Percentiles rank a stretch among this genome's conserved stretches.
These are phyloP conservation scores for Lycocerus yunnanus DNA, from an alignment of 2,888 invertebrate genomes.

Conservation along the genomic window DNA sequence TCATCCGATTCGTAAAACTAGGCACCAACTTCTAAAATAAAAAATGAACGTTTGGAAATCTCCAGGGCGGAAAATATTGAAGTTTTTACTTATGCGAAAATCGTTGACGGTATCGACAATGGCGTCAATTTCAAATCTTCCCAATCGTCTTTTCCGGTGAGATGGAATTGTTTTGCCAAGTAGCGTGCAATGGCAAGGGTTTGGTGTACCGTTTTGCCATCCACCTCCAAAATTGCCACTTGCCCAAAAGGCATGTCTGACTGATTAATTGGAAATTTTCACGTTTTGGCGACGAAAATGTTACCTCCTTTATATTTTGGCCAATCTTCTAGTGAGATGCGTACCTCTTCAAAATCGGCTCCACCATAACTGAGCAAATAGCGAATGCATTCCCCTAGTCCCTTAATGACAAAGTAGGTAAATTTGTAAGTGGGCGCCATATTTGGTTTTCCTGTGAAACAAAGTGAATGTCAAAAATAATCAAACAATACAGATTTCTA, in stretches of 20 bases:
- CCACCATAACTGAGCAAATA: slow-evolving; percentile 66
- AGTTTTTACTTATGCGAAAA: slow-evolving; percentile 61
- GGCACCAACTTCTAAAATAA: slow-evolving; percentile 55
- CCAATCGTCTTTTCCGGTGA: slow-evolving; percentile 62
- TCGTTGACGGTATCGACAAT: slow-evolving; percentile 66
- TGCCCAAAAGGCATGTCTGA: slow-evolving; percentile 68
- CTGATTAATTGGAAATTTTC: neutral
- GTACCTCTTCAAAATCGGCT: slow-evolving; percentile 64
- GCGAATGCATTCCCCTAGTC: slow-evolving; percentile 66
- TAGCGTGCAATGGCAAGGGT: slow-evolving; percentile 65
- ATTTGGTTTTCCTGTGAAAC: neutral
- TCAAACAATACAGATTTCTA: too few relatives aligned
- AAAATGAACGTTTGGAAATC: neutral
- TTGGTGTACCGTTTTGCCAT: slow-evolving; percentile 66
- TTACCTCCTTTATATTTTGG: slow-evolving; percentile 46
- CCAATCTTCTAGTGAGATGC: slow-evolving; percentile 56
- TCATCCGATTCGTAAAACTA: slow-evolving; percentile 61
- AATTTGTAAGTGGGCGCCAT: slow-evolving; percentile 61
- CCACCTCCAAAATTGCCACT: slow-evolving; percentile 65
- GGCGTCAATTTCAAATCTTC: slow-evolving; percentile 67
- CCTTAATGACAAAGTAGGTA: slow-evolving; percentile 66
- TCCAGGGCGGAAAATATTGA: neutral
- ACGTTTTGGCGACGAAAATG: slow-evolving; percentile 6
- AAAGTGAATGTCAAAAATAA: neutral
- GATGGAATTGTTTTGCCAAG: slow-evolving; percentile 63